Conservation (phyloP, 1,140 invertebrate genomes). For the Heliconius congener region DNA sequence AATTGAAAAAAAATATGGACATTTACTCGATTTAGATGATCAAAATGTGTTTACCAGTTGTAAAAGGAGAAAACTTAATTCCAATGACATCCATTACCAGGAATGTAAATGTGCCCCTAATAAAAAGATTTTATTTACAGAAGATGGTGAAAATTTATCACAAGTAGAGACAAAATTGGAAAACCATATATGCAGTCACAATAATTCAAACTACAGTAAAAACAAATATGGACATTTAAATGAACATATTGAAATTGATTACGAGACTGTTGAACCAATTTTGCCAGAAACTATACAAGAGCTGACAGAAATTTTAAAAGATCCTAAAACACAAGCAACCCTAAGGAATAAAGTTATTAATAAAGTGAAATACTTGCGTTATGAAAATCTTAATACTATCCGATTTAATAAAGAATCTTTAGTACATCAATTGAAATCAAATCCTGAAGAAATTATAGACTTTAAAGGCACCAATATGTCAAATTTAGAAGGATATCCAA, state of each 20-base stretch:
- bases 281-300: conserved; percentile 55
- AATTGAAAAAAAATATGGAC: conserved; percentile 72
- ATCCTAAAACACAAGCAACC: conserved; percentile 43
- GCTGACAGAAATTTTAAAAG: conserved; percentile 52
- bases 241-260: conserved; percentile 47
- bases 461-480: conserved; percentile 68
- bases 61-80: conserved; percentile 24
- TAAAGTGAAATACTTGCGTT: conserved; percentile 57
- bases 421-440: conserved; percentile 55
- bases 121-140: conserved; percentile 68
- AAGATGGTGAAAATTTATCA: conserved; percentile 53
- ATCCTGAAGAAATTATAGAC: conserved; percentile 57
- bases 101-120: conserved; percentile 56
- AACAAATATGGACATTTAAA: conserved; percentile 15
- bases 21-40: conserved; percentile 54
- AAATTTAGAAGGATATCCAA: conserved; percentile 58
- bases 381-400: conserved; percentile 57
- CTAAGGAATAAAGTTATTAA: conserved; percentile 55
- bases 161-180: conserved; percentile 32
- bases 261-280: conserved; percentile 41
- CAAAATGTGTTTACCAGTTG: conserved; percentile 17
- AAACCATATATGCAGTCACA: conserved; percentile 54
- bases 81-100: conserved; percentile 20
- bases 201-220: conserved; percentile 37
- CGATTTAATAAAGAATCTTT: conserved; percentile 57